phyloP scores from a whole-genome alignment of 2,113 vertebrate species.

The Heliornis fulica region DNA sequence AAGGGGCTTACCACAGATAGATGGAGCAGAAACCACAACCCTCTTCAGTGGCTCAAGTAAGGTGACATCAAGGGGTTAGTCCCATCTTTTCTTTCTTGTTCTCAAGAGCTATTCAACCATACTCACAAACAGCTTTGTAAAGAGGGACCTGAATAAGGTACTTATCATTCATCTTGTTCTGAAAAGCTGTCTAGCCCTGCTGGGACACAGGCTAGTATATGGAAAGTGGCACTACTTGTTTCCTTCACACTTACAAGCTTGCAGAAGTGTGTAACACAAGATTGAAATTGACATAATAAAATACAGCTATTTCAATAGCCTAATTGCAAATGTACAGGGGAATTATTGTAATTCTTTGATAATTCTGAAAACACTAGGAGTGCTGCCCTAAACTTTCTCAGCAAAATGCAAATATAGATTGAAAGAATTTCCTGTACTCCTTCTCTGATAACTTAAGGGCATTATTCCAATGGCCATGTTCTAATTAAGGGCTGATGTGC shows the following conservation, averaged over 20 bases:
- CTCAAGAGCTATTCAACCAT: not conserved
- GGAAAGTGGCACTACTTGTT: not conserved
- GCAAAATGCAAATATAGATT: not conserved
- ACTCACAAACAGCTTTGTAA: not conserved
- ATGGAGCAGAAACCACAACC: not conserved
- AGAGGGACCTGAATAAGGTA: not conserved
- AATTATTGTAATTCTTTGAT: not conserved
- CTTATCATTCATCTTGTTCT: not conserved
- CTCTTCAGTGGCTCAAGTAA: not conserved
- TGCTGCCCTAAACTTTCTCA: not conserved
- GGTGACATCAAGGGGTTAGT: not conserved
- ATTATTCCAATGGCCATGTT: not conserved
- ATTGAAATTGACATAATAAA: not conserved
- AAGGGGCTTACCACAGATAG: not conserved
- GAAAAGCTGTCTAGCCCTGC: not conserved
- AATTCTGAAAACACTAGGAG: not conserved
- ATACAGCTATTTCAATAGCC: not conserved
- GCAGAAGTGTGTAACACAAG: not conserved
- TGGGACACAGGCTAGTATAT: not conserved
- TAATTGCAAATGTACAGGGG: not conserved
- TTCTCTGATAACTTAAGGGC: not conserved
- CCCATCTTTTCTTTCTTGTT: not conserved
- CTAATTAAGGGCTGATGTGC: not conserved
- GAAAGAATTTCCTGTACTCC: not conserved
- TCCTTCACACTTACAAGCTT: not conserved